phyloP scores from a whole-genome alignment of 2,888 invertebrate genomes.

The Drosophila antonietae region DNA sequence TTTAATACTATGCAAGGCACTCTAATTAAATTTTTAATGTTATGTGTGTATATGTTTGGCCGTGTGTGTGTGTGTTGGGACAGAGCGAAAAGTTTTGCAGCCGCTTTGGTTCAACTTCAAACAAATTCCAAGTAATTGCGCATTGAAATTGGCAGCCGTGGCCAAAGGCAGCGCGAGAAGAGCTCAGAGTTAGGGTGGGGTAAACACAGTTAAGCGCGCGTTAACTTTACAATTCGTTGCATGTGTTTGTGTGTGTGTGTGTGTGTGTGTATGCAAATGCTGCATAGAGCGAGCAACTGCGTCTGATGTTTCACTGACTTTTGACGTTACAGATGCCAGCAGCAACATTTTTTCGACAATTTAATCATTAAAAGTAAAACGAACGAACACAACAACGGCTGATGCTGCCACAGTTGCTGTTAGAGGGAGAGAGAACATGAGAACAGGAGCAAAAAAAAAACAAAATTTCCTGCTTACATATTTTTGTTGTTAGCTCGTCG shows the following conservation, averaged over 20 bases:
- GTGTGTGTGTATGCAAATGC: not conserved
- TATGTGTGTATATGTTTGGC: not conserved
- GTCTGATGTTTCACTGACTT: conserved; percentile 27
- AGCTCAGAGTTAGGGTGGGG: not conserved
- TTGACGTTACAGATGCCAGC: conserved; percentile 20
- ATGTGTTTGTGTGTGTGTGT: conserved; percentile 3
- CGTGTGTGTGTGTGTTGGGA: conserved; percentile 1
- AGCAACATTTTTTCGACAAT: conserved; percentile 54
- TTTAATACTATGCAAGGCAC: conserved; percentile 44
- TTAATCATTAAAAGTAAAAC: conserved; percentile 65
- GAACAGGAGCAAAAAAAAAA: not conserved
- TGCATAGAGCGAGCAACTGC: conserved; percentile 11
- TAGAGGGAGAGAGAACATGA: not conserved
- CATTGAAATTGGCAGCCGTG: conserved; percentile 60
- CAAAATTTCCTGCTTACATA: conserved; percentile 17
- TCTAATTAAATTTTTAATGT: conserved; percentile 73
- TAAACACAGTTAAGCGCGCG: conserved; percentile 52
- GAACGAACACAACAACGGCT: conserved; percentile 3
- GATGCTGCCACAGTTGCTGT: not conserved
- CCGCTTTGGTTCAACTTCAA: conserved; percentile 58
- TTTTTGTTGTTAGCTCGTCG: conserved; percentile 18
- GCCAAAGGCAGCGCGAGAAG: not conserved
- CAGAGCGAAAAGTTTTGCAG: conserved; percentile 53
- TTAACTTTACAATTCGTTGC: conserved; percentile 46
- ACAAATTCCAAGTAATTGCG: conserved; percentile 78